Evolutionary conservation across 1,140 invertebrate species (phyloP), one percentile per base, ranked within the genome.

Genomic region (Aphelenchoides avenae): DNA sequence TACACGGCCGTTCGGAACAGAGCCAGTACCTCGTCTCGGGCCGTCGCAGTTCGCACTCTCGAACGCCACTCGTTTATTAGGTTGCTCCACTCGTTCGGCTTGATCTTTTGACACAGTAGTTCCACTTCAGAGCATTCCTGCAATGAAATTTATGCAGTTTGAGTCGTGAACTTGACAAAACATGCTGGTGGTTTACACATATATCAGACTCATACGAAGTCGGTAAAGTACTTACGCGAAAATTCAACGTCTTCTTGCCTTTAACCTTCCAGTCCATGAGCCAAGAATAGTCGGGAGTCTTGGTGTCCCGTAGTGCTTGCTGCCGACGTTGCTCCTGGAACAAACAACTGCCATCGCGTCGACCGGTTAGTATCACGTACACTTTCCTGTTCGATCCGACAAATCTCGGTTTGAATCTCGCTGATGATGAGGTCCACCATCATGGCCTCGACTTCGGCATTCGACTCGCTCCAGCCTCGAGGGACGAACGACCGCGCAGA

Each of bases 201-300:
- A n/a, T n/a, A n/a, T n/a, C n/a, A n/a, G n/a, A n/a, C n/a, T n/a
- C n/a, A n/a, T n/a, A n/a, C n/a, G n/a, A n/a, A n/a, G n/a, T n/a
- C n/a, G n/a, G 13, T n/a, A 42, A 51, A 50, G 3, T 13, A 9
- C n/a, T 22, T 47, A 62, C 60, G 24, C 63, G 33, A 48, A 64
- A 66, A 20, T 18, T 46, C 1, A 62, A 31, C 47, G 20, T 61
- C 29, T 62, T 62, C 33, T 62, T 62, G n/a, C 41, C 39, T 34
- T 65, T 62, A 18, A 66, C 29, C 33, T 54, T 66, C 60, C 60
- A 62, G 44, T 62, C 60, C 60, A 62, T 62, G 5, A 62, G 42
- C 60, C 60, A 62, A 15, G 49, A 34, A 29, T 62, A 66, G 34
- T 62, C 60, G 20, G 60, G 60, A 24, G 33, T 24, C 20, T 43